Evolutionary conservation across 2,888 invertebrate genomes (phyloP), one percentile per base, ranked within the genome.

Genomic region (Tetragonisca angustula): DNA sequence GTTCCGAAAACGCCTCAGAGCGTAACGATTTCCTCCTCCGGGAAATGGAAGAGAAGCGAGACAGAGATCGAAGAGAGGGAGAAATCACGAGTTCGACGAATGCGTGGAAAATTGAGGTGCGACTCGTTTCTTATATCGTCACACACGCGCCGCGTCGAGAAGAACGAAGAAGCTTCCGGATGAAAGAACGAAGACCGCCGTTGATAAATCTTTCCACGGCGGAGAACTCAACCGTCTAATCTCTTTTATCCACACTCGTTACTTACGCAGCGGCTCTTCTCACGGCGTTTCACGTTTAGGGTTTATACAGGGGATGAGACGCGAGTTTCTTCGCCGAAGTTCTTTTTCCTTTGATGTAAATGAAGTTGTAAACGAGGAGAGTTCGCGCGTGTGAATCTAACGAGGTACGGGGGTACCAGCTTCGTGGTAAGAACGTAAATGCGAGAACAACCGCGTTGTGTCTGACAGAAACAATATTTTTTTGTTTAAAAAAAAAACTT

Each of bases 231-330:
- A 85, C 89, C 92, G 87, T 90, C 91, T 92, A 92, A 92, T 92
- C 92, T 91, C 90, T 88, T 92, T 91, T 92, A 92, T 92, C 91
- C 91, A 92, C 91, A 91, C 90, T 91, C 91, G 88, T 92, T 91
- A 91, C 91, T 90, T 87, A 90, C 85, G 76, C 91, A 91, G 91
- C 49, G 91, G 88, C 32, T 32, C 0, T 86, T 90, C 91, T 92
- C 91, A 89, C 73, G n/a, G 50, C 13, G 17, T 19, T 27, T 54
- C 56, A 15, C 19, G 50, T 19, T 36, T 15, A 52, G 68, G 43
- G 1, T 21, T 56, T 56, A 56, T 56, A 32, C 32, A n/a, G n/a
- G 56, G 27, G 61, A 24, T 24, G 17, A 24, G 17, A 9, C 2
- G 11, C 13, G 11, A 32, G 11, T 32, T 32, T 27, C 27, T 13